Conservation (phyloP, 2,113 vertebrate species). For the Ammodytes marinus region DNA sequence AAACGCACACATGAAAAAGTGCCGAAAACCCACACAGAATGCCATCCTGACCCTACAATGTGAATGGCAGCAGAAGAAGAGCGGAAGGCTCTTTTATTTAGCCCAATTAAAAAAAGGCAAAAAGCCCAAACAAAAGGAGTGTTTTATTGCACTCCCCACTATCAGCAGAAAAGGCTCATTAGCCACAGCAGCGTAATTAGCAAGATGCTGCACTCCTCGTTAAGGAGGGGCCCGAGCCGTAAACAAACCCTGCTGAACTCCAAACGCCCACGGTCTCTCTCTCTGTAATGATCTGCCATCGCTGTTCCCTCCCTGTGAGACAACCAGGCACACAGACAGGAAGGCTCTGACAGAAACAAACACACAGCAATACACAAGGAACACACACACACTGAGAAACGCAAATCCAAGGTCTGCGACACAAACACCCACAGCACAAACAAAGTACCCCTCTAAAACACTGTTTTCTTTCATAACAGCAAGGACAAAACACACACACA, state of each 20-base stretch:
- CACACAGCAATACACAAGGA: conserved; percentile 34
- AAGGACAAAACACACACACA: conserved; percentile 17
- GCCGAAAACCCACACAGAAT: conserved; percentile 30
- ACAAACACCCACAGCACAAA: conserved; percentile 51
- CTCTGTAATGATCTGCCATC: conserved; percentile 83
- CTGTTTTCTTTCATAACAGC: conserved; percentile 53
- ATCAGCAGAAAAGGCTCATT: conserved; percentile 84
- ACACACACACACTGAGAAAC: conserved; percentile 22
- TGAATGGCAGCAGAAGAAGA: conserved; percentile 58
- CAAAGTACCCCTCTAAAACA: conserved; percentile 54
- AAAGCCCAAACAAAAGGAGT: conserved; percentile 81
- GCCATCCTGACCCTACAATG: conserved; percentile 41
- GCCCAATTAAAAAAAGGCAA: conserved; percentile 81
- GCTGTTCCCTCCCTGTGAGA: conserved; percentile 75
- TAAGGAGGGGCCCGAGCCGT: conserved; percentile 83
- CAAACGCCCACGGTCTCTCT: conserved; percentile 72
- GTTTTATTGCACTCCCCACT: conserved; percentile 79
- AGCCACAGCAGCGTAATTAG: conserved; percentile 87
- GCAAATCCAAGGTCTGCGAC: conserved; percentile 38
- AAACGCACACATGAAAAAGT: conserved; percentile 49
- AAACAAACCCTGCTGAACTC: conserved; percentile 85
- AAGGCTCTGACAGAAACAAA: conserved; percentile 66
- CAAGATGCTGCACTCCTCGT: conserved; percentile 86
- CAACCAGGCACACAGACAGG: conserved; percentile 53
- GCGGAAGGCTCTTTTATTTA: conserved; percentile 74